Base-by-base conservation (phyloP, 2,888 invertebrate species). In the Eubasilissa splendida region DNA sequence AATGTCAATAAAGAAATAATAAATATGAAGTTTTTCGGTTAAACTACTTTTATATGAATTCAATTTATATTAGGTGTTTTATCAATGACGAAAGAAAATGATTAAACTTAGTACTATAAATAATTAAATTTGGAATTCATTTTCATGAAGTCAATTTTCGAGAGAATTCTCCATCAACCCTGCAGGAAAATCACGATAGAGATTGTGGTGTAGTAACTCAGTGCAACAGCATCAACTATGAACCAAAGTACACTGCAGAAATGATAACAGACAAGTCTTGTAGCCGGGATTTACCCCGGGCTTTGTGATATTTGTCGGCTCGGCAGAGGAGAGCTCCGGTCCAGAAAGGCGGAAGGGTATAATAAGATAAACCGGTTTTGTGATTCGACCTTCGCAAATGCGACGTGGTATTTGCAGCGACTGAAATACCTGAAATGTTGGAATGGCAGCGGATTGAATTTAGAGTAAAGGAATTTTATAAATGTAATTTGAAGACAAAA, bases 381-480 rank as follows among this genome's bases (percentile, higher is more conserved):
- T 73, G 71, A 73, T 73, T 73, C 71, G 56, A 73, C 54, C 58
- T 73, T n/a, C n/a, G 50, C 68, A 68, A 68, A 68, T 52, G n/a
- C 71, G 42, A 73, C 71, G 71, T 73, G 42, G 65, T 65, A 65
- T 65, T 42, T 31, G 58, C 65, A 12, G 65, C 31, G 11, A 65
- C 65, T 65, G 65, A 31, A 42, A 65, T 12, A 33, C 33, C 65
- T 65, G 65, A 65, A 65, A 33, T 58, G n/a, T n/a, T n/a, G n/a
- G 11, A 58, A 58, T 58, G n/a, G 58, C n/a, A 58, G 58, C 58
- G 42, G 7, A 42, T 42, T 42, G 42, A 42, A 42, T 5, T n/a
- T 58, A n/a, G 58, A 58, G 58, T 58, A 11, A 11, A n/a, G 58
- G n/a, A n/a, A 58, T 58, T 58, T 4, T 5, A 58, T 11, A 58